Conservation (phyloP, 1,140 invertebrate species). For the Melipona quadrifasciata region DNA sequence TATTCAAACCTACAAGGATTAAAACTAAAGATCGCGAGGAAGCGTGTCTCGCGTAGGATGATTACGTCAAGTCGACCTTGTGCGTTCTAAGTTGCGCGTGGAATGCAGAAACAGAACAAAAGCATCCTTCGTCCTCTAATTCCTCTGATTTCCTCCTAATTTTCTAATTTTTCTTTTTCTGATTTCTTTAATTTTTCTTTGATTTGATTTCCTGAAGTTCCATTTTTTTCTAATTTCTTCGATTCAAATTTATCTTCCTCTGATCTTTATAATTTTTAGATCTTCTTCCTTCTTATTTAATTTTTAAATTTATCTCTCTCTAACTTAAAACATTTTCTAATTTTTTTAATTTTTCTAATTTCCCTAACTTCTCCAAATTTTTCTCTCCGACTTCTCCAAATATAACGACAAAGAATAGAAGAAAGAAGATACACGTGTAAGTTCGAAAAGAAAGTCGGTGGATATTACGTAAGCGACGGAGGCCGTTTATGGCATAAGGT, state of each 20-base stretch:
- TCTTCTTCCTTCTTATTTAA: too few species aligned
- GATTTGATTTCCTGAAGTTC: too few species aligned
- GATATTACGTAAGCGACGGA: constrained; percentile 49
- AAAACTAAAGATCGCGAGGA: constrained; percentile 23
- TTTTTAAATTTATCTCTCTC: too few species aligned
- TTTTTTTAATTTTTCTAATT: too few species aligned
- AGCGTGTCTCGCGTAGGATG: background rate
- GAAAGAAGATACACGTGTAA: constrained; percentile 2
- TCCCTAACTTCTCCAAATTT: too few species aligned
- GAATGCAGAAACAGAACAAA: background rate
- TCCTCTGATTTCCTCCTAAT: background rate
- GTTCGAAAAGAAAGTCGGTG: constrained; percentile 60
- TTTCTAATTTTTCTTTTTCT: too few species aligned
- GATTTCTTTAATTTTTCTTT: too few species aligned
- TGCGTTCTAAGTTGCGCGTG: background rate
- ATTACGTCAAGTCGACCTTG: constrained; percentile 33
- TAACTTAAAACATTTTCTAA: too few species aligned
- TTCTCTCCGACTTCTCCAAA: too few species aligned
- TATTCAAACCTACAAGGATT: constrained; percentile 10
- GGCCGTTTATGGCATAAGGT: constrained; percentile 47
- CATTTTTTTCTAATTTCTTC: too few species aligned
- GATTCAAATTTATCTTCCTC: too few species aligned
- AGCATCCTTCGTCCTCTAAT: constrained; percentile 8
- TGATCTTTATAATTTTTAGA: too few species aligned
- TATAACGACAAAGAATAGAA: background rate